Evolutionary conservation across 1,140 invertebrate genomes (phyloP).

Genomic region (Pachypeltis micranthus): DNA sequence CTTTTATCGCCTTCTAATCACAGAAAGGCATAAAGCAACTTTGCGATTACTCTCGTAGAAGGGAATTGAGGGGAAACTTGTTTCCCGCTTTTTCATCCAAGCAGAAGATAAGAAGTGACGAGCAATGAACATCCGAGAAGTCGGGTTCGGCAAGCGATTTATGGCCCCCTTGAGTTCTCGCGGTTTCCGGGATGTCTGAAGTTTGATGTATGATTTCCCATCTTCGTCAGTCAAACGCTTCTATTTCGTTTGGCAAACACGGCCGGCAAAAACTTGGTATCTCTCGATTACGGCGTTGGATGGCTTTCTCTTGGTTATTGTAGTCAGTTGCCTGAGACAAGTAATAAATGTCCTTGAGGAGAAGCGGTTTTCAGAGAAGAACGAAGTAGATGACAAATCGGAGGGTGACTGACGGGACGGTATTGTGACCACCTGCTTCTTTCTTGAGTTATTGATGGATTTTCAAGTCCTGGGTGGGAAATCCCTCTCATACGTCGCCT

Average conservation of each 20-base stretch:
- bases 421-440: slow-evolving; percentile 7
- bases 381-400: slow-evolving; percentile 6
- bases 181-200: background rate
- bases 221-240: background rate
- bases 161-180: background rate
- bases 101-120: too few relatives aligned
- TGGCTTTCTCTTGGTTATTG: background rate
- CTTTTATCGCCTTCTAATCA: too few relatives aligned
- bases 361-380: background rate
- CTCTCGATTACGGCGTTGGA: background rate
- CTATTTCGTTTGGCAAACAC: background rate
- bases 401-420: background rate
- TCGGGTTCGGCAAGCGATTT: too few relatives aligned
- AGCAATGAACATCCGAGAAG: too few relatives aligned
- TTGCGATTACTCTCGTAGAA: too few relatives aligned
- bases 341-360: slow-evolving; percentile 5
- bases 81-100: too few relatives aligned
- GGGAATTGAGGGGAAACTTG: too few relatives aligned
- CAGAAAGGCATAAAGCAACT: too few relatives aligned
- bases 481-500: background rate
- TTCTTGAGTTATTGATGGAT: background rate
- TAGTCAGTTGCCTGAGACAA: background rate
- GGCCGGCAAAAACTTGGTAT: background rate
- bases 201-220: background rate
- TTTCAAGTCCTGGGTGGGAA: background rate